Percentiles rank a stretch among this genome's conserved stretches.
phyloP scores from a whole-genome alignment of 2,113 vertebrate genomes.

The Dolichotis patagonum region DNA sequence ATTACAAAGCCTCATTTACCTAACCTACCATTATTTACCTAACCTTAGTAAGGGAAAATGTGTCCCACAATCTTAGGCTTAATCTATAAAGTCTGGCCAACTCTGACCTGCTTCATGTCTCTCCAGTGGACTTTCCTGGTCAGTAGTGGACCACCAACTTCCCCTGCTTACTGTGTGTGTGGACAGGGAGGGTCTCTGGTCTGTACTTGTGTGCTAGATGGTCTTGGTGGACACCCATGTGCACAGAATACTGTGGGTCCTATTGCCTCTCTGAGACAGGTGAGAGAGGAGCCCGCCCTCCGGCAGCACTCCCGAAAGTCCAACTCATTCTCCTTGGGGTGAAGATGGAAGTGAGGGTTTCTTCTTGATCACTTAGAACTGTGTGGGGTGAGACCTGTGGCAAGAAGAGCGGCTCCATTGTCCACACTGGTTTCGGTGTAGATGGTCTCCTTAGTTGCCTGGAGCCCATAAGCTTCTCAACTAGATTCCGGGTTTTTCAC shows the following conservation, averaged over 20 bases:
- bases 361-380: not conserved
- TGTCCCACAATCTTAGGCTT: constrained; percentile 11
- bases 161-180: not conserved
- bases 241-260: not conserved
- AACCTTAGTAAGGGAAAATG: not conserved
- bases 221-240: too few species aligned
- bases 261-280: not conserved
- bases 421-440: not conserved
- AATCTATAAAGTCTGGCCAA: not conserved
- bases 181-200: not conserved
- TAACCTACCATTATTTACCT: constrained; percentile 21
- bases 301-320: not conserved
- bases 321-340: not conserved
- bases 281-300: not conserved
- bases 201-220: not conserved
- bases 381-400: not conserved
- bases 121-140: not conserved
- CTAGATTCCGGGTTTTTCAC: not conserved
- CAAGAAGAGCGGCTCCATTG: too few species aligned
- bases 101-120: not conserved
- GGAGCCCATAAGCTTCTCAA: not conserved
- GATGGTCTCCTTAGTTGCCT: not conserved
- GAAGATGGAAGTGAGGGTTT: not conserved
- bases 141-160: not conserved
- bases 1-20: not conserved